Evolutionary conservation across 1,140 invertebrate genomes (phyloP).

Genomic region (Dermatophagoides farinae): DNA sequence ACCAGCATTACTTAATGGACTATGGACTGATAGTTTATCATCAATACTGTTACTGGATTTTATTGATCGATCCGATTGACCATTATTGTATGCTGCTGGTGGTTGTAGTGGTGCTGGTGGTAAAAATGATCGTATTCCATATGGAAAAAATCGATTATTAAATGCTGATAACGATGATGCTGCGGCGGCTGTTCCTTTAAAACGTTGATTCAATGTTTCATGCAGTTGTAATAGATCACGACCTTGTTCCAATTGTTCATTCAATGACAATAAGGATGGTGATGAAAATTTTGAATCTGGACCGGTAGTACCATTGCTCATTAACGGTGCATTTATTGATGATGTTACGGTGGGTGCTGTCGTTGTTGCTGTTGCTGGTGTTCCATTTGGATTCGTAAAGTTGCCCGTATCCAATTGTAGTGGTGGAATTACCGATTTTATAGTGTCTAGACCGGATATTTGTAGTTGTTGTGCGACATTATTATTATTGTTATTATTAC

Average conservation of each 20-base stretch:
- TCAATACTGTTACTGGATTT: not conserved
- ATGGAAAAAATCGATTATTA: slow-evolving; percentile 10
- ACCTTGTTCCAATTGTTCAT: not conserved
- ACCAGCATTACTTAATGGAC: not conserved
- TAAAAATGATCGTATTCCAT: slow-evolving; percentile 1
- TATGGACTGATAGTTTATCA: not conserved
- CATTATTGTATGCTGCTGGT: not conserved
- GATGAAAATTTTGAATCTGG: not conserved
- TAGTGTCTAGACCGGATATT: not conserved
- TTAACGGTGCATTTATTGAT: not conserved
- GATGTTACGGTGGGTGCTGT: not conserved
- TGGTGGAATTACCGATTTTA: not conserved
- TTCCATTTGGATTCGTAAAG: too few relatives aligned
- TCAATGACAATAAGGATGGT: not conserved
- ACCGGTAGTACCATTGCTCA: not conserved
- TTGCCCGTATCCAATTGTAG: not conserved
- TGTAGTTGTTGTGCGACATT: not conserved
- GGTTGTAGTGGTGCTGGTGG: not conserved
- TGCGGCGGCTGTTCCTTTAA: not conserved
- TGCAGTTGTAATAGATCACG: slow-evolving; percentile 4
- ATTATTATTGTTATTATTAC: too few relatives aligned
- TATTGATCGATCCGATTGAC: not conserved
- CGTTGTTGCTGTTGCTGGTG: not conserved
- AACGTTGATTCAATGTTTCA: slow-evolving; percentile 6
- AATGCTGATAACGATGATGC: not conserved